These are phyloP conservation scores for Remorina albescens DNA, from an alignment of 2,797 vertebrate species.

Conservation along the genomic window DNA sequence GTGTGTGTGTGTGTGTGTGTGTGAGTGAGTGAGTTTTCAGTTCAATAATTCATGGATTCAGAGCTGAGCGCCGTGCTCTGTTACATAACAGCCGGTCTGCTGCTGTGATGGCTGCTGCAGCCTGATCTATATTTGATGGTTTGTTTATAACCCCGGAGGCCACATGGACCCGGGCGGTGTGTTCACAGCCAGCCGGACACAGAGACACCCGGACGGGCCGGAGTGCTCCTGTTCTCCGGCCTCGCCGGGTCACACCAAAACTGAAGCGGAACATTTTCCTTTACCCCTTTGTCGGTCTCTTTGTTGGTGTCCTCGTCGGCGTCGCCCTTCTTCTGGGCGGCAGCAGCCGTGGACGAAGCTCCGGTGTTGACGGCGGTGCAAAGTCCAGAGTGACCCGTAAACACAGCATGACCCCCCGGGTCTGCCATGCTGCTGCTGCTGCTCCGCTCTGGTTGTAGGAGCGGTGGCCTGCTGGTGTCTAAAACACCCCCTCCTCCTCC, in stretches of 20 bases:
- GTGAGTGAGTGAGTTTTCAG: not conserved
- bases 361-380: slow-evolving; percentile 41
- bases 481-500: not conserved
- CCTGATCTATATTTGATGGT: slow-evolving; percentile 35
- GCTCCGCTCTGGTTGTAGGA: not conserved
- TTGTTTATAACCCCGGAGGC: slow-evolving; percentile 1
- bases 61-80: too few species aligned
- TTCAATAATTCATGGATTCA: not conserved
- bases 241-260: slow-evolving; percentile 49
- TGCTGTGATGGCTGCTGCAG: not conserved
- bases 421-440: not conserved
- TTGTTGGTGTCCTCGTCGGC: slow-evolving; percentile 41
- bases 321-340: slow-evolving; percentile 55
- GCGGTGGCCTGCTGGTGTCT: not conserved
- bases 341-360: slow-evolving; percentile 53
- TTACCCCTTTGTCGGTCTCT: slow-evolving; percentile 71
- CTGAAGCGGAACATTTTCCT: slow-evolving; percentile 8
- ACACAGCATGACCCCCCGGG: slow-evolving; percentile 28
- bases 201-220: too few species aligned
- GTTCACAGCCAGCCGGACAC: slow-evolving; percentile 20
- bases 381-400: slow-evolving; percentile 46
- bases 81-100: slow-evolving; percentile 51
- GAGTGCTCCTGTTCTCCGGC: slow-evolving; percentile 7
- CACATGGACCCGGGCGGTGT: not conserved
- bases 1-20: not conserved